Evolutionary conservation across 2,888 invertebrate genomes (phyloP).

Genomic region (Microctonus aethiopoides): DNA sequence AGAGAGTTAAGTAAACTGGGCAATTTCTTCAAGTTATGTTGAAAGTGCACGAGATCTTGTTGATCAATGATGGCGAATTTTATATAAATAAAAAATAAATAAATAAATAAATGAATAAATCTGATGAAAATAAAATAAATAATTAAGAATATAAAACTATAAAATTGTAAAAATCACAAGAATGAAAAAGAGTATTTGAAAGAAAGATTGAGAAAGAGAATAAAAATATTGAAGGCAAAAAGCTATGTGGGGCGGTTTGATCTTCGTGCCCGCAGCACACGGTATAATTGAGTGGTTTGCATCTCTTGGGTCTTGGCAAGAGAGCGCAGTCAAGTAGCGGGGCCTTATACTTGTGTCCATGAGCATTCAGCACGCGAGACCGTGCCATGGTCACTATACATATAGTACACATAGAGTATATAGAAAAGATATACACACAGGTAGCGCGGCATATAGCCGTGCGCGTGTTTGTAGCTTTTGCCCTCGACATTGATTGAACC

Average conservation of each 20-base stretch:
- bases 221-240: slow-evolving; percentile 23
- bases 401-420: background rate
- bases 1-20: slow-evolving; percentile 17
- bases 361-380: slow-evolving; percentile 34
- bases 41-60: slow-evolving; percentile 12
- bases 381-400: slow-evolving; percentile 20
- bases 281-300: slow-evolving; percentile 65
- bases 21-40: slow-evolving; percentile 27
- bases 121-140: background rate
- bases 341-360: slow-evolving; percentile 9
- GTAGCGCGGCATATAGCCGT: slow-evolving; percentile 12
- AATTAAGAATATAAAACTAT: slow-evolving; percentile 22
- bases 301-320: slow-evolving; percentile 44
- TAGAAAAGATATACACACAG: background rate
- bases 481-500: slow-evolving; percentile 58
- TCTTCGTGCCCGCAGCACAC: slow-evolving; percentile 52
- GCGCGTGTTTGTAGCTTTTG: slow-evolving; percentile 7
- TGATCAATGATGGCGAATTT: background rate
- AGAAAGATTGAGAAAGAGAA: slow-evolving; percentile 13
- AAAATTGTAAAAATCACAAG: background rate
- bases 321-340: slow-evolving; percentile 17
- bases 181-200: slow-evolving; percentile 12
- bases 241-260: slow-evolving; percentile 46
- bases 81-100: slow-evolving; percentile 26
- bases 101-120: slow-evolving; percentile 27